These are phyloP conservation scores for Hydra vulgaris DNA, from an alignment of 30 jellyfish, hydroid and myxozoan genomes.

Conservation along the genomic window DNA sequence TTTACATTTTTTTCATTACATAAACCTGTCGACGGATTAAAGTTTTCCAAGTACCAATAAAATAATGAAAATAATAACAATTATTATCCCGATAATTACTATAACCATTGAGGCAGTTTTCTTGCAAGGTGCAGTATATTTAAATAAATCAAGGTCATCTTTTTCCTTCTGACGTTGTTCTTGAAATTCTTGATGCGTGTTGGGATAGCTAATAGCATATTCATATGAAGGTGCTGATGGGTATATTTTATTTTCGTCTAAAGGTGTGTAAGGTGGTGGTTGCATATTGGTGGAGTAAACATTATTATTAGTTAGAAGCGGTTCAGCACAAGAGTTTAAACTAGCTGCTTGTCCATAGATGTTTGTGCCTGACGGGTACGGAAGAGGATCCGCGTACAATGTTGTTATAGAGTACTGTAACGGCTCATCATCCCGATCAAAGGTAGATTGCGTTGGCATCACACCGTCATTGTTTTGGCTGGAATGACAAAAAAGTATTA, in stretches of 20 bases:
- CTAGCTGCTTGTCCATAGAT: background rate
- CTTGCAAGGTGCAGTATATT: conserved; percentile 27
- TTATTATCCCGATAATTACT: background rate
- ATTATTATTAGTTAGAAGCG: background rate
- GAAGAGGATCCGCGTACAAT: background rate
- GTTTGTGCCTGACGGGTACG: background rate
- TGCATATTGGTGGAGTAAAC: background rate
- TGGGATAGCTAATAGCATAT: background rate
- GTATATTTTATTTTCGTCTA: background rate
- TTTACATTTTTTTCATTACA: too few species aligned
- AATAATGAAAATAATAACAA: background rate
- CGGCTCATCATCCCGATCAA: background rate
- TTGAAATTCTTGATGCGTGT: background rate
- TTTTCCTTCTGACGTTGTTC: conserved; percentile 4
- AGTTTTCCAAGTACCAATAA: conserved; percentile 22
- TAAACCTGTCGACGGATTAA: background rate
- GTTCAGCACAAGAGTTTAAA: background rate
- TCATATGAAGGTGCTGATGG: background rate
- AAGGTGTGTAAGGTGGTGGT: background rate
- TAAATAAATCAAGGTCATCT: conserved; percentile 23
- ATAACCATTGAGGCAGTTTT: conserved; percentile 6
- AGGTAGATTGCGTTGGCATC: background rate
- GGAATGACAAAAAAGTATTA: background rate
- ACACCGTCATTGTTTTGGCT: background rate
- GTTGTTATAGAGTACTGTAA: background rate